Percentiles rank a stretch among this genome's conserved stretches.
These are phyloP conservation scores for Eucera pruinosa DNA, from an alignment of 2,888 invertebrate genomes.

Conservation along the genomic window DNA sequence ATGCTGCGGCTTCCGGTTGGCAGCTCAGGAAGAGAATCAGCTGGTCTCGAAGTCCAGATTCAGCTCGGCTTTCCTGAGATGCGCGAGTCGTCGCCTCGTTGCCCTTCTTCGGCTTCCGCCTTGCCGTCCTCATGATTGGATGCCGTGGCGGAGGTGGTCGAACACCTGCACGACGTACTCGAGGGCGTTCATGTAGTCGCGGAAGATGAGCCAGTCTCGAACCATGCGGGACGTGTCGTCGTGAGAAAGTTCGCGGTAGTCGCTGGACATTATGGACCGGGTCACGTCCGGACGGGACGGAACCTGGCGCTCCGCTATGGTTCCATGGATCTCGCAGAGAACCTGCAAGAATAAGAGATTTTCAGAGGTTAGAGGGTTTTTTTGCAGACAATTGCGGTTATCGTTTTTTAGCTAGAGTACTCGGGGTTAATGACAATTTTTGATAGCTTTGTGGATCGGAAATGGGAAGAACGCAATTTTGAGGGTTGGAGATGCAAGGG, in stretches of 20 bases:
- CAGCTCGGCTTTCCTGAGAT: conserved; percentile 69
- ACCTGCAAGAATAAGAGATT: conserved; percentile 85
- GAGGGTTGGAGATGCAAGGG: too few species aligned
- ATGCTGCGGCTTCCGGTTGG: neutral
- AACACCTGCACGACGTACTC: conserved; percentile 86
- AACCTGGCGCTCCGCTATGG: conserved; percentile 83
- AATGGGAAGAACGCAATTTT: too few species aligned
- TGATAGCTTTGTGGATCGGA: too few species aligned
- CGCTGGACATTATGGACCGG: conserved; percentile 84
- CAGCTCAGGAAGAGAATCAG: conserved; percentile 61
- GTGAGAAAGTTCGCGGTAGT: too few species aligned
- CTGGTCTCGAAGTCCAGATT: conserved; percentile 65
- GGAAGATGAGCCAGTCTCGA: conserved; percentile 87
- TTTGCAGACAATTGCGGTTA: too few species aligned
- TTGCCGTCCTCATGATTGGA: conserved; percentile 79
- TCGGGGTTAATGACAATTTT: too few species aligned
- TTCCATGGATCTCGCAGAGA: conserved; percentile 89
- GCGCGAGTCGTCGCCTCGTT: conserved; percentile 75
- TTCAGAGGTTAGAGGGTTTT: neutral
- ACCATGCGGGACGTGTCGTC: conserved; percentile 84
- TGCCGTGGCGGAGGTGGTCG: conserved; percentile 79
- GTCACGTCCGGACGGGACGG: conserved; percentile 81
- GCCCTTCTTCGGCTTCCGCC: conserved; percentile 77
- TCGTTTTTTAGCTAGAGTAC: too few species aligned
- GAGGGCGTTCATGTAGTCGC: conserved; percentile 88